Percentiles rank a stretch among this genome's conserved stretches.
These are phyloP conservation scores for Mus pahari DNA, from an alignment of 2,113 vertebrate species.

Conservation along the genomic window DNA sequence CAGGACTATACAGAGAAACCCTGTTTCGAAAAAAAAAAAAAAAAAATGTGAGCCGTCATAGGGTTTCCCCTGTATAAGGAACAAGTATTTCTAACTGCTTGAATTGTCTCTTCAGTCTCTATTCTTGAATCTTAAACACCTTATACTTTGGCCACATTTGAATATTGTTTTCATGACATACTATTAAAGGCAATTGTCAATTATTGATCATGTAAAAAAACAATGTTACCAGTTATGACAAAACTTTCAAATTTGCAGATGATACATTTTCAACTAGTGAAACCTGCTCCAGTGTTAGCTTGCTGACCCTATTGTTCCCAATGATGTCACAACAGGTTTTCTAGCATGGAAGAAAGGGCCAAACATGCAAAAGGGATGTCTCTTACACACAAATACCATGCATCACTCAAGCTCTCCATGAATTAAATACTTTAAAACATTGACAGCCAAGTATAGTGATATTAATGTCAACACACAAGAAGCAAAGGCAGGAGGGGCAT, in stretches of 20 bases:
- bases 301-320: background rate
- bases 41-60: background rate
- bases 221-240: background rate
- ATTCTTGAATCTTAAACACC: background rate
- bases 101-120: background rate
- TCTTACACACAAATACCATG: background rate
- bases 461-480: background rate
- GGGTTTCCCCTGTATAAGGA: background rate
- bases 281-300: background rate
- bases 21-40: no score
- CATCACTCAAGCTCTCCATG: background rate
- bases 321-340: background rate
- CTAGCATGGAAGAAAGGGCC: background rate
- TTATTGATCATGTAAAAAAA: background rate
- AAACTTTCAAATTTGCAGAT: background rate
- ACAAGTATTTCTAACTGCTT: background rate
- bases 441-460: background rate
- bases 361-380: background rate
- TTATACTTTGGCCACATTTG: background rate
- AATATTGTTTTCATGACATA: background rate
- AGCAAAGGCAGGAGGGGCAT: background rate
- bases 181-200: background rate
- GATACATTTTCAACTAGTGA: slow-evolving; percentile 10
- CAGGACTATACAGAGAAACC: no score
- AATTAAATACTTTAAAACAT: background rate